Base-by-base conservation (phyloP, 2,797 vertebrate species). In the Smutsia gigantea region DNA sequence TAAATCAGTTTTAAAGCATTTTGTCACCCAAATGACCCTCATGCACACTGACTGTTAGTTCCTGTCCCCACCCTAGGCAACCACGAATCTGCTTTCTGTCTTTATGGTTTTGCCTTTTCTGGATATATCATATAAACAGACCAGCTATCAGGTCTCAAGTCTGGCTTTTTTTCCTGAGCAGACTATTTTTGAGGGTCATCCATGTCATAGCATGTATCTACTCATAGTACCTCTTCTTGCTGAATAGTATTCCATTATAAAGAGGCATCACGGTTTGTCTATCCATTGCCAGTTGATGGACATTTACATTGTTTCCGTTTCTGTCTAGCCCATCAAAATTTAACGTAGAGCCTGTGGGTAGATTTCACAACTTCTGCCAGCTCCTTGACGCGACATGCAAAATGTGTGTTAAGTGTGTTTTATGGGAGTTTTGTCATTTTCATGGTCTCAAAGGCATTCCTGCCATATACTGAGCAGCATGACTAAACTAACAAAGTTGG, bases 121-220 rank as follows among this genome's bases (percentile, higher is more conserved):
- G 59, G 17, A 7, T 31, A 18, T 34, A 51, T 71, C 13, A 4
- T 14, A 4, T 29, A 64, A n/a, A 39, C 0, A 64, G 69, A 31
- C n/a, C 8, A 0, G 3, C 1, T 4, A 53, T 15, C 25, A 2
- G 42, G 39, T 27, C 68, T 68, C 66, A 14, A 17, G 42, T 59
- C 12, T 0, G 9, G 49, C 37, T 39, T 39, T 59, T 69, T 21
- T 21, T 29, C 69, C 11, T 9, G 34, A 81, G 53, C 25, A 18
- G 31, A 3, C 0, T 49, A 12, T 49, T 27, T 91, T 27, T 37
- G 53, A 66, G 29, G 42, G 25, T 66, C 49, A 8, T 14, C 57
- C 4, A 1, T 7, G 17, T 18, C 15, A 1, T 15, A 42, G 71
- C 5, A 0, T 5, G 21, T 25, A 7, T 23, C 72, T 1, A 8